A percentile compares a stretch with the other conserved stretches of the same genome.
phyloP scores from a whole-genome alignment of 2,113 vertebrate genomes.

The Cichladusa arquata region DNA sequence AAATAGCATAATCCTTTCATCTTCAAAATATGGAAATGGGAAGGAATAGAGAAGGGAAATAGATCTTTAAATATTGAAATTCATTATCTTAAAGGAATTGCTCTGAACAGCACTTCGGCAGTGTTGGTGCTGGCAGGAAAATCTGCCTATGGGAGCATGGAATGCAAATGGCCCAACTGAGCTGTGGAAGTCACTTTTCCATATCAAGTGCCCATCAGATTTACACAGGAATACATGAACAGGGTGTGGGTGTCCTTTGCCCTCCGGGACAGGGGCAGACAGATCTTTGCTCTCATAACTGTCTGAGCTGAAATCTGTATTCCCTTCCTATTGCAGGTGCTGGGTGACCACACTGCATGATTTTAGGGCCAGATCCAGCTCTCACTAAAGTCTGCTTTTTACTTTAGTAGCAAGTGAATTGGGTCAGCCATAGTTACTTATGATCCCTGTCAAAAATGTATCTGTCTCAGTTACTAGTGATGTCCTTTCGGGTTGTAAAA shows the following conservation, averaged over 20 bases:
- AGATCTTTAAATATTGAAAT: constrained; percentile 9
- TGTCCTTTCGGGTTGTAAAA: background rate
- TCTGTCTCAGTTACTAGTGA: background rate
- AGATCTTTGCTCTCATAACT: background rate
- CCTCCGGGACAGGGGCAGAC: background rate
- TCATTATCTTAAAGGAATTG: background rate
- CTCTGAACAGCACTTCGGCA: background rate
- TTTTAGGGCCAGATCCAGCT: background rate
- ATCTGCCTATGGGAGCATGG: background rate
- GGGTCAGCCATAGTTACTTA: background rate
- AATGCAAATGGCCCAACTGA: background rate
- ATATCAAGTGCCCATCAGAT: background rate
- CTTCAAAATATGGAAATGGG: background rate
- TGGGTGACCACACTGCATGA: background rate
- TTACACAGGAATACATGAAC: background rate
- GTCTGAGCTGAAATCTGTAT: background rate
- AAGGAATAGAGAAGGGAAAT: background rate
- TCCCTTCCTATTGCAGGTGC: background rate
- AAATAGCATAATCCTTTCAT: constrained; percentile 16
- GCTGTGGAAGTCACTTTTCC: background rate
- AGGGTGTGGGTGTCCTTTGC: background rate
- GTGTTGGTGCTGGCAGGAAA: background rate
- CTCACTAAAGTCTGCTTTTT: background rate
- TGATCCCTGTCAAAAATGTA: background rate
- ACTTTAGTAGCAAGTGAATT: background rate